Base-by-base conservation (phyloP, 2,888 invertebrate genomes). In the Drosophila anomalata region DNA sequence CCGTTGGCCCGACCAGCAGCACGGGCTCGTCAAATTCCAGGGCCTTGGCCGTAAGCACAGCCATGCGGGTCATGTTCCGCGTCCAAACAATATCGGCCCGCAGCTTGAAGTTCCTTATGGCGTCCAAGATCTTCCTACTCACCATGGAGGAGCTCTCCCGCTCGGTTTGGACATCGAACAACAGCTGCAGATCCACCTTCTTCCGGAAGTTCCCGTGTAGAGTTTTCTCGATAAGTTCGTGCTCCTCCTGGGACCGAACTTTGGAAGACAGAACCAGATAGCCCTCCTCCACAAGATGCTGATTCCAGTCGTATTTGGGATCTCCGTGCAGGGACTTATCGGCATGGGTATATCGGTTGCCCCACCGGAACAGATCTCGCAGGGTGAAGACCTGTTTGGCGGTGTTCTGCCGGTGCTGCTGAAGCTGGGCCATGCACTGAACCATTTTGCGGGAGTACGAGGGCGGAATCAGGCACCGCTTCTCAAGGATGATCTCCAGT, bases 341-440 rank as follows among this genome's bases (percentile, higher is more conserved):
- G 3, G 96, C 96, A 26, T 95, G 93, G 66, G 96, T 95, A 91
- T 99, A 99, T 20, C 99, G 93, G 90, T 98, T 97, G 1, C 97
- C 99, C 99, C 99, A 99, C 60, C 99, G 94, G 90, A 99, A 99
- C 22, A 99, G 93, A 92, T 99, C 99, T 87, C 99, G 93, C 42
- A 99, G 92, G 0, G 99, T 99, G 76, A 99, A 98, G 87, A 97
- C 98, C 42, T 96, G 96, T 89, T 97, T 96, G 0, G 97, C 97
- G 1, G 97, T 97, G 0, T 96, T 96, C 79, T 96, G 94, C 44
- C 99, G 93, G 77, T 93, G 92, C 66, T 96, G 95, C 93, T 97
- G 97, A 61, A 99, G 92, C 76, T 98, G 98, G 26, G 94, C 94
- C 97, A 99, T 97, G 11, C 98, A 97, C 39, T 94, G 94, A 12